Percentiles rank a stretch among this genome's conserved stretches.
Evolutionary conservation across 2,113 vertebrate species (phyloP).

Genomic region (Antechinus flavipes): DNA sequence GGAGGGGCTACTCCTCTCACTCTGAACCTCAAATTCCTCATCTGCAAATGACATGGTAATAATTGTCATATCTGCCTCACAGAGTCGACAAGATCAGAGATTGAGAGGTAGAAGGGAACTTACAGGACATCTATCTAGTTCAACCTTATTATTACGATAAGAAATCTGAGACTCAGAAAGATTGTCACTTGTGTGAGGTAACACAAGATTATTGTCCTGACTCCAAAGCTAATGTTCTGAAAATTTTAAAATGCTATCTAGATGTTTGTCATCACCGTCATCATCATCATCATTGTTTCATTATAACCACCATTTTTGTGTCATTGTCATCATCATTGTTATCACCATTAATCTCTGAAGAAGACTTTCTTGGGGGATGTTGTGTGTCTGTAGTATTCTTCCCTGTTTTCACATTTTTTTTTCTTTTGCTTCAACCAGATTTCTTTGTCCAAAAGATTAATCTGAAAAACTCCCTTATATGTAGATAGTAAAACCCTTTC

Average conservation of each 20-base stretch:
- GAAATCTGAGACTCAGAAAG: neutral
- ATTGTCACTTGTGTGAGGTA: neutral
- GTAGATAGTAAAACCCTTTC: neutral
- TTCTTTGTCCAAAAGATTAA: constrained; percentile 27
- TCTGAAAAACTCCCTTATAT: neutral
- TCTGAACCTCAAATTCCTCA: neutral
- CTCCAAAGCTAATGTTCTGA: neutral
- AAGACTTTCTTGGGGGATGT: too few species aligned
- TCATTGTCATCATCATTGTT: too few species aligned
- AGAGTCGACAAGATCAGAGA: neutral
- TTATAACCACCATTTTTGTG: too few species aligned
- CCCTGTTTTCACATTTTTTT: neutral
- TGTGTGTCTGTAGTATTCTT: neutral
- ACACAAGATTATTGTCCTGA: neutral
- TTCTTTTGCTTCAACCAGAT: neutral
- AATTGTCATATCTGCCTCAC: neutral
- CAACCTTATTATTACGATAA: neutral
- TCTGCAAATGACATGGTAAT: neutral
- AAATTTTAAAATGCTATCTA: neutral
- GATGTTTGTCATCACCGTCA: neutral
- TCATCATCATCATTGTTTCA: neutral
- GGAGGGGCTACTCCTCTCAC: neutral
- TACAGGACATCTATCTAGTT: neutral
- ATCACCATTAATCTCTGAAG: neutral
- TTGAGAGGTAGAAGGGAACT: neutral